A percentile compares a stretch with the other conserved stretches of the same genome.
Evolutionary conservation across 2,888 invertebrate species (phyloP).

Genomic region (Eristalinus aeneus): DNA sequence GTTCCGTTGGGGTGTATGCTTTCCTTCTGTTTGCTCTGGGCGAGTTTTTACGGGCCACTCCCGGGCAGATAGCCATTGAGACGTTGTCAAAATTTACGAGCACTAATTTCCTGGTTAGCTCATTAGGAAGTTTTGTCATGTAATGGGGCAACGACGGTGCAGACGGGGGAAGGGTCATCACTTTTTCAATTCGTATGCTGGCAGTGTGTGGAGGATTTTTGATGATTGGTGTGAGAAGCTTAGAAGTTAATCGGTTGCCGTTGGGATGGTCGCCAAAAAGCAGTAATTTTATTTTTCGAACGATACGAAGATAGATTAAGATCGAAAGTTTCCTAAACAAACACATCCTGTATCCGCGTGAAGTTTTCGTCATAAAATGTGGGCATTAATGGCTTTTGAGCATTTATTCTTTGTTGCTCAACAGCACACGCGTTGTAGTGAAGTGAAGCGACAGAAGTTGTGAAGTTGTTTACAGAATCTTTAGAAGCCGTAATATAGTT

Average conservation of each 20-base stretch:
- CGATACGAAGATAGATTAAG: not conserved
- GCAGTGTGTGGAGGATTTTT: not conserved
- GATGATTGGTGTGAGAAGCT: not conserved
- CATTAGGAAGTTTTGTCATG: conserved; percentile 27
- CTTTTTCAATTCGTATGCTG: not conserved
- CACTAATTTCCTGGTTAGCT: conserved; percentile 4
- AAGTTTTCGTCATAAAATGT: not conserved
- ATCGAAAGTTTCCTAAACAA: not conserved
- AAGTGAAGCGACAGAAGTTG: too few species aligned
- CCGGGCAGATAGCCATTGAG: not conserved
- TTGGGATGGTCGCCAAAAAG: not conserved
- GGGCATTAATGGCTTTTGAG: not conserved
- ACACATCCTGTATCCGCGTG: not conserved
- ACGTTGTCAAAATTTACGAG: conserved; percentile 19
- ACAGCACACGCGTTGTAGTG: not conserved
- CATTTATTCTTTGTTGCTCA: not conserved
- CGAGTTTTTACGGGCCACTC: conserved; percentile 15
- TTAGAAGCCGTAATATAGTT: not conserved
- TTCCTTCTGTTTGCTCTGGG: not conserved
- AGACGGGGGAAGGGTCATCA: not conserved
- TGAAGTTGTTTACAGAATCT: not conserved
- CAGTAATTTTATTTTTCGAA: too few species aligned
- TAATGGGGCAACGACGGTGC: not conserved
- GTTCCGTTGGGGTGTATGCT: not conserved
- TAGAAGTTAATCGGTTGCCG: not conserved